A percentile compares a stretch with the other conserved stretches of the same genome.
These are phyloP conservation scores for Penaeus chinensis DNA, from an alignment of 1,140 invertebrate species.

Conservation along the genomic window DNA sequence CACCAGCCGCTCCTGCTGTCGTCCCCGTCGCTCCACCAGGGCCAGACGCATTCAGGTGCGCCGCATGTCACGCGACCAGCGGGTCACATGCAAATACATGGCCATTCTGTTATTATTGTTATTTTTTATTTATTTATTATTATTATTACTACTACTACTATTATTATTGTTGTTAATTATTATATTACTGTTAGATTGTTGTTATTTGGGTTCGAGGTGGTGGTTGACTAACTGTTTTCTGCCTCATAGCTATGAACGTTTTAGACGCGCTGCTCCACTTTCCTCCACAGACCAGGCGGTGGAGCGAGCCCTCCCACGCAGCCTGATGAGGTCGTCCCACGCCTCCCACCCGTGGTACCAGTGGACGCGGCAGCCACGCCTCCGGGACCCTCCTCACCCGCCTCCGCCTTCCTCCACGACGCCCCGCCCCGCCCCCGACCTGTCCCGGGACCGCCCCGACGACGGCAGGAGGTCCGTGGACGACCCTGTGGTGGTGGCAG, in stretches of 20 bases:
- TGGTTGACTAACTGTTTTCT: too few relatives aligned
- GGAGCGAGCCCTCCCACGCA: slow-evolving; percentile 52
- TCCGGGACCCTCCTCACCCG: slow-evolving; percentile 34
- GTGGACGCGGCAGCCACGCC: slow-evolving; percentile 78
- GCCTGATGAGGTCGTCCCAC: slow-evolving; percentile 52
- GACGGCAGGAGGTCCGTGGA: slow-evolving; percentile 37
- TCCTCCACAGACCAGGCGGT: slow-evolving; percentile 50
- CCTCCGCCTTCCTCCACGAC: slow-evolving; percentile 30
- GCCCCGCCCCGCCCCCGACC: slow-evolving; percentile 28
- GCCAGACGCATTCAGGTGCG: slow-evolving; percentile 50
- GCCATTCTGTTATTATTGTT: not conserved
- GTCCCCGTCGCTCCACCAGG: slow-evolving; percentile 49
- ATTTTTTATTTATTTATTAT: not conserved
- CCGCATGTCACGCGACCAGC: not conserved
- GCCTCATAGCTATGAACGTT: too few relatives aligned
- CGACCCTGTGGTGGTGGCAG: not conserved
- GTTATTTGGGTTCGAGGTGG: too few relatives aligned
- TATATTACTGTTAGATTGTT: too few relatives aligned
- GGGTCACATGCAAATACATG: not conserved
- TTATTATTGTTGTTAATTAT: too few relatives aligned
- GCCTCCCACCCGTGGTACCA: slow-evolving; percentile 66
- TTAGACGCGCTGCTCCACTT: not conserved
- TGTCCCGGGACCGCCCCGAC: slow-evolving; percentile 25
- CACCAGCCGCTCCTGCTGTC: slow-evolving; percentile 70
- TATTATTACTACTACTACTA: too few relatives aligned